These are phyloP conservation scores for Austrolebias charrua DNA, from an alignment of 2,797 vertebrate species.

Conservation along the genomic window DNA sequence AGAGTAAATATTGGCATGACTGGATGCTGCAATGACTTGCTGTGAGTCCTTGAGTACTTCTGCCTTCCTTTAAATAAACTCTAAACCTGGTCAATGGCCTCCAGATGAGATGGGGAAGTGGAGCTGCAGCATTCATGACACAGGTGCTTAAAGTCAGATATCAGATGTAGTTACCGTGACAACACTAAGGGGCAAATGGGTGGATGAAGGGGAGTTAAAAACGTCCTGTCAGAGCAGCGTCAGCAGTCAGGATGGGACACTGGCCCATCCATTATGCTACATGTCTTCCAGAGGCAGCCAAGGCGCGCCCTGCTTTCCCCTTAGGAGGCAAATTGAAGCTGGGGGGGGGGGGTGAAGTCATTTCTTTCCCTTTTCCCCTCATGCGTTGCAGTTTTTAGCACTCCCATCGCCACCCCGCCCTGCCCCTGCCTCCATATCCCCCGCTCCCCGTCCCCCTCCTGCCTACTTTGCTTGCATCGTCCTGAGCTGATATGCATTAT, in stretches of 20 bases:
- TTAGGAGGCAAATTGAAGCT: constrained; percentile 71
- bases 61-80: constrained; percentile 18
- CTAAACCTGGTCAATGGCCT: constrained; percentile 7
- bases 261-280: constrained; percentile 68
- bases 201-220: constrained; percentile 60
- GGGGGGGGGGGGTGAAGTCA: constrained; percentile 48
- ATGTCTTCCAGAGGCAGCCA: constrained; percentile 61
- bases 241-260: constrained; percentile 66
- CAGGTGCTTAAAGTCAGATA: constrained; percentile 25
- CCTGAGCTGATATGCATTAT: constrained; percentile 71
- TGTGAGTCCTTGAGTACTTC: neutral
- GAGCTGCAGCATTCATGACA: constrained; percentile 13
- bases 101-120: neutral
- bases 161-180: constrained; percentile 51
- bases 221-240: constrained; percentile 70
- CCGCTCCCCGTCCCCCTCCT: constrained; percentile 2
- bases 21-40: too few species aligned
- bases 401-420: constrained; percentile 1
- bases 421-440: neutral
- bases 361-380: constrained; percentile 48
- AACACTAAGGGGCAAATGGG: constrained; percentile 27
- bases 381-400: constrained; percentile 65
- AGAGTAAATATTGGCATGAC: too few species aligned
- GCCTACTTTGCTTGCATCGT: constrained; percentile 64
- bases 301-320: constrained; percentile 65